A percentile compares a stretch with the other conserved stretches of the same genome.
Conservation (phyloP, 2,113 vertebrate species). For the Oxyruncus cristatus region DNA sequence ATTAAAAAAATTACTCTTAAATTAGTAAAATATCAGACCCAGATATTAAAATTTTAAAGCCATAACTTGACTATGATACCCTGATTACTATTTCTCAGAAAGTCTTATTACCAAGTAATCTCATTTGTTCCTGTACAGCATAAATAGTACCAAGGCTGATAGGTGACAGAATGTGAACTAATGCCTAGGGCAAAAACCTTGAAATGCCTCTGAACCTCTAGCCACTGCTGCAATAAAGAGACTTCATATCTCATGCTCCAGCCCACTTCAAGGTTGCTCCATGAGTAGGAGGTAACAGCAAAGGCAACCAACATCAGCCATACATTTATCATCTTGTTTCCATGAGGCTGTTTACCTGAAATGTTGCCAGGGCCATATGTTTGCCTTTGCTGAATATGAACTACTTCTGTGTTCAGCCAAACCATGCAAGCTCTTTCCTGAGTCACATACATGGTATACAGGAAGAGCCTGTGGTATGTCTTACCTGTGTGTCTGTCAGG, state of each 20-base stretch:
- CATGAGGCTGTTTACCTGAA: not conserved
- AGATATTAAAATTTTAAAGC: not conserved
- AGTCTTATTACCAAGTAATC: too few species aligned
- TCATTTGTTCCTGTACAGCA: not conserved
- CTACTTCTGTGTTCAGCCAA: not conserved
- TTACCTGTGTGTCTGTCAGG: not conserved
- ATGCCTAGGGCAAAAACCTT: not conserved
- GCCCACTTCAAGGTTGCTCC: not conserved
- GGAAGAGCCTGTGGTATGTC: not conserved
- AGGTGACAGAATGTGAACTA: not conserved
- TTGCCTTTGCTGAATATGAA: not conserved
- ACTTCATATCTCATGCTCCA: not conserved
- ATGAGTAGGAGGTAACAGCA: not conserved
- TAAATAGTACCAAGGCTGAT: not conserved
- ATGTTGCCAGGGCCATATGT: not conserved
- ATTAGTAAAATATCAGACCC: not conserved
- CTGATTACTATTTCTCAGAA: not conserved
- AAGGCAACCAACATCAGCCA: not conserved
- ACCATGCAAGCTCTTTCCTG: not conserved
- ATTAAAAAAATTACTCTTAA: not conserved
- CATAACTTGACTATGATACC: not conserved
- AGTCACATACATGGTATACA: not conserved
- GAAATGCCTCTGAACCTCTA: not conserved
- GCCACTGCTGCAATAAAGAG: not conserved
- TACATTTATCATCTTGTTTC: not conserved